Evolutionary conservation across 2,797 vertebrate genomes (phyloP).

Genomic region (Cyclura pinguis): DNA sequence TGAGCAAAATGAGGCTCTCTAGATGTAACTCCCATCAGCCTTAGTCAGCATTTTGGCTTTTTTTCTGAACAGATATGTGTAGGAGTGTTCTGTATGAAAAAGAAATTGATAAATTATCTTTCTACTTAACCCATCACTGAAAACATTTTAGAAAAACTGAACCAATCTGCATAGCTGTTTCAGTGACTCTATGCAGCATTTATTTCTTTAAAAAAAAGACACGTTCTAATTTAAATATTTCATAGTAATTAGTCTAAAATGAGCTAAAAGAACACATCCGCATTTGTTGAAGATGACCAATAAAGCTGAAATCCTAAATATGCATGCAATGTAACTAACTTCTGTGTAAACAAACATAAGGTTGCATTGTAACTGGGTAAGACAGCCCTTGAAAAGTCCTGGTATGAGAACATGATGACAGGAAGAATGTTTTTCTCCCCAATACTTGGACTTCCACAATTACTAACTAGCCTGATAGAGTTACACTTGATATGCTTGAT

Average conservation of each 20-base stretch:
- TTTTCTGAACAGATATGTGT: too few species aligned
- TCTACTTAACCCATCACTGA: too few species aligned
- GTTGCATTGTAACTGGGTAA: not conserved
- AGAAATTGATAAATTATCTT: too few species aligned
- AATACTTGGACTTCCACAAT: not conserved
- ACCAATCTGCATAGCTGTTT: not conserved
- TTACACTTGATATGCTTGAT: too few species aligned
- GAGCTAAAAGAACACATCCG: not conserved
- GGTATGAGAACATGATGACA: not conserved
- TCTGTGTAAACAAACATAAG: not conserved
- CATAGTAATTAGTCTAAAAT: not conserved
- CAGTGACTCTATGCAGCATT: not conserved
- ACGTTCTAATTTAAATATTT: not conserved
- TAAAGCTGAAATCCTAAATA: not conserved
- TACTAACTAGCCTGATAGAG: not conserved
- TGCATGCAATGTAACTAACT: not conserved
- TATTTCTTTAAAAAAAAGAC: not conserved
- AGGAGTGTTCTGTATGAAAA: too few species aligned
- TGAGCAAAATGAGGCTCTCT: too few species aligned
- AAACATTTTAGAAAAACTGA: too few species aligned
- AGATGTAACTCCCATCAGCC: too few species aligned
- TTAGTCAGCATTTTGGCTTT: too few species aligned
- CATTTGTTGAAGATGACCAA: not conserved
- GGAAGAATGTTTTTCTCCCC: not conserved
- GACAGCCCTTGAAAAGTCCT: not conserved